Evolutionary conservation across 2,888 invertebrate species (phyloP), one percentile per base, ranked within the genome.

Genomic region (Hybos culiciformis): DNA sequence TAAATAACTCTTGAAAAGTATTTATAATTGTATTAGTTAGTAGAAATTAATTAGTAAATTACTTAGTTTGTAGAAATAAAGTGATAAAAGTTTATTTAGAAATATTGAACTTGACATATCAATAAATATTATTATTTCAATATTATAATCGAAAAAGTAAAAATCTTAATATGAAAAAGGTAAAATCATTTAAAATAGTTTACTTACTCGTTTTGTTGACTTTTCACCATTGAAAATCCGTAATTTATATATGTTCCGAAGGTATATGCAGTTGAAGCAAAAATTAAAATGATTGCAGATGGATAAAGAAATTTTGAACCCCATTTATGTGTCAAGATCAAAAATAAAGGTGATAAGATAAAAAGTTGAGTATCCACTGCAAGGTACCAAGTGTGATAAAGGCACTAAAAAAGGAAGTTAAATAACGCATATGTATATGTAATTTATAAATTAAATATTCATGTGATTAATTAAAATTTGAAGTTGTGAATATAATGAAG

Each of bases 281-380:
- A 1, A 3, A 54, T 55, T 36, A 64, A 54, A 24, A 63, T 41
- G 3, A 51, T 18, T 26, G n/a, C 18, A 36, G 63, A 62, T 2
- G 62, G 62, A 6, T 48, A 46, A 3, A 64, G 46, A 3, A 61
- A 61, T 46, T 61, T 63, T 42, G 59, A 62, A 38, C 63, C 63
- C 63, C 63, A 64, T 46, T 62, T 64, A 54, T 65, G 66, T 19
- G 73, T 52, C 0, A 68, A 61, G 43, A 69, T 67, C 4, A 75
- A 59, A 43, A 75, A 59, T 3, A 75, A 48, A 2, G 75, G 75
- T 2, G 75, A 70, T 12, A 75, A 46, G 50, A 72, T 61, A 52
- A 70, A 75, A 31, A 75, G 54, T 53, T 76, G 75, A 51, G 72
- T 74, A 50, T 76, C 75, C 11, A 74, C 70, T 4, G 73, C 69